Evolutionary conservation across 2,797 vertebrate genomes (phyloP), one percentile per base, ranked within the genome.

Genomic region (Helicolenus hilgendorfi): DNA sequence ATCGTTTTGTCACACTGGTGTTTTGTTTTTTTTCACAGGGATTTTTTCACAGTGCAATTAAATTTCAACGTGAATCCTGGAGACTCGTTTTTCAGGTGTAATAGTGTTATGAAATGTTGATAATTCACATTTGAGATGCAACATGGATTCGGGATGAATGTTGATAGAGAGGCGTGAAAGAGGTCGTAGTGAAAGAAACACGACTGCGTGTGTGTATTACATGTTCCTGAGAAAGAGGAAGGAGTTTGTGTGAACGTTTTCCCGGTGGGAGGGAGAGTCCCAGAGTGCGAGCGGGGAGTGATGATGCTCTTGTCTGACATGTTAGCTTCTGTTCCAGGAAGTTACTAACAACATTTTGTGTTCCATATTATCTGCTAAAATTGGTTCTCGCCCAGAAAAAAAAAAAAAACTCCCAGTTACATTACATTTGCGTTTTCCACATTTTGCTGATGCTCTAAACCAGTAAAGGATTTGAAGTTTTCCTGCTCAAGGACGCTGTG

Each of bases 211-310:
- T 36, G 20, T 79, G 70, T 38, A 20, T 45, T 26, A 69, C 53
- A 62, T 90, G 82, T 91, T 92, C 87, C 60, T 65, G 77, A 79
- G 89, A 81, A 83, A 88, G 38, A 71, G 31, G 79, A 81, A 81
- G 83, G 71, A 10, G 72, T 72, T 81, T 62, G 77, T 89, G 89
- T 89, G 83, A 90, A 92, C 90, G 85, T 49, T 79, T 86, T 71
- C 79, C 76, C 74, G 84, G 81, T 74, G 59, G 85, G 90, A 93
- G 73, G 38, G 81, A 65, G 64, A 81, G 78, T 76, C 85, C 74
- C 64, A 72, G 74, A 89, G 86, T 13, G 69, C 89, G 85, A 75
- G 79, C 56, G 70, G 45, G 63, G 49, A 79, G 69, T 14, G 84
- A 86, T 80, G 74, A 83, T 71, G 78, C 77, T 67, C 64, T 85